These are phyloP conservation scores for Calameuta idolon DNA, from an alignment of 2,888 invertebrate species.

Conservation along the genomic window DNA sequence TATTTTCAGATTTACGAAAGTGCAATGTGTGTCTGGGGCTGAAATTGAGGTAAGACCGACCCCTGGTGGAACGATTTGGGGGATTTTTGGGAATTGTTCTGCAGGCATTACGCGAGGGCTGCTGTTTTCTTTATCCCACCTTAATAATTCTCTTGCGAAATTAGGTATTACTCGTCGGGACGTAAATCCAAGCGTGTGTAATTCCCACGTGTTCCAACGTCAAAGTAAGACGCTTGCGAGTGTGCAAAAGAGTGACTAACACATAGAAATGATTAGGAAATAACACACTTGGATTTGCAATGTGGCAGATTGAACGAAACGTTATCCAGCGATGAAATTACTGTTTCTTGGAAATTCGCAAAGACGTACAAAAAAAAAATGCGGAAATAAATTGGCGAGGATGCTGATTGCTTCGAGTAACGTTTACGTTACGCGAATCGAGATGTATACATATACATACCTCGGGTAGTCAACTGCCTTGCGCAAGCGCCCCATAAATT, in stretches of 20 bases:
- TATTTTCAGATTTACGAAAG: background rate
- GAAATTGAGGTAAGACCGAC: background rate
- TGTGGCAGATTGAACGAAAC: background rate
- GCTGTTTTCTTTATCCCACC: background rate
- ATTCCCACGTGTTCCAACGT: no score
- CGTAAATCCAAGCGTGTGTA: no score
- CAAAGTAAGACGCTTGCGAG: no score
- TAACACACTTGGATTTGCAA: no score
- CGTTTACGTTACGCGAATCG: background rate
- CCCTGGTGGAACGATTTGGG: no score
- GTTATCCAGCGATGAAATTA: background rate
- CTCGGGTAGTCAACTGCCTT: background rate
- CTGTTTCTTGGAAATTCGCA: background rate
- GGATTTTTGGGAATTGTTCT: background rate
- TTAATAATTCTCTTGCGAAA: background rate
- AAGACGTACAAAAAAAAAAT: background rate
- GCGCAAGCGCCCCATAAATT: background rate
- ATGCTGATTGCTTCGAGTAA: background rate
- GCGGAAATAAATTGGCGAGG: background rate
- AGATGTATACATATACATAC: no score
- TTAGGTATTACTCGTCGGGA: background rate
- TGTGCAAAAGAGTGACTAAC: no score
- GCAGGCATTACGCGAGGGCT: background rate
- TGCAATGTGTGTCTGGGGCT: background rate
- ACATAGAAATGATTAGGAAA: no score